These are phyloP conservation scores for Sebastes aleutianus DNA, from an alignment of 2,797 vertebrate species.

Conservation along the genomic window DNA sequence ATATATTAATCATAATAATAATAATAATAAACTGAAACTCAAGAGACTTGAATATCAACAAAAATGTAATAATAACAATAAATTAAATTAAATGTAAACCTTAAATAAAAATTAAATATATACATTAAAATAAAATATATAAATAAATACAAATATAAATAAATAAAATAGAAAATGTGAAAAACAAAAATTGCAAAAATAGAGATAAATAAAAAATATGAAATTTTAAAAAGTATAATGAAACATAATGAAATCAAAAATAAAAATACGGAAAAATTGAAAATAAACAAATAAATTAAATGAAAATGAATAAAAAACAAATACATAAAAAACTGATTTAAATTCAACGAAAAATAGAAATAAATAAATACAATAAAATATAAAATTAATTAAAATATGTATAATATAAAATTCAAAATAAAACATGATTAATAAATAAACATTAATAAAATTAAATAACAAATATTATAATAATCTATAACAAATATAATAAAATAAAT, in stretches of 20 bases:
- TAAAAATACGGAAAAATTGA: neutral
- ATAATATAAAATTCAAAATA: neutral
- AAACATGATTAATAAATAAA: neutral
- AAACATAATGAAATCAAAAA: neutral
- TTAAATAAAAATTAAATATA: neutral
- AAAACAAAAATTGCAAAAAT: neutral
- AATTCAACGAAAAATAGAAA: neutral
- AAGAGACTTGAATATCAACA: too few relatives aligned
- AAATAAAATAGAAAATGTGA: neutral
- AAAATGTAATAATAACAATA: neutral
- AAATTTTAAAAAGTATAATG: neutral
- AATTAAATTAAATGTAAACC: neutral
- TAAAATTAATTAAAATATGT: neutral
- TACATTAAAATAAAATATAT: neutral
- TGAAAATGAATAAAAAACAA: too few relatives aligned
- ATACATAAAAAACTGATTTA: too few relatives aligned
- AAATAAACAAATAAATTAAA: too few relatives aligned
- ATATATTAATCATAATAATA: neutral
- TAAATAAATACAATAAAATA: neutral
- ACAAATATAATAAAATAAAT: neutral
- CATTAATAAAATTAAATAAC: fast-evolving
- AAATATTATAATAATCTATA: neutral
- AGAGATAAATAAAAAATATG: neutral
- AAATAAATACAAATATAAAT: neutral
- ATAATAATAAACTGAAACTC: neutral